phyloP scores from a whole-genome alignment of 2,888 invertebrate genomes.

The Ectemnius continuus region DNA sequence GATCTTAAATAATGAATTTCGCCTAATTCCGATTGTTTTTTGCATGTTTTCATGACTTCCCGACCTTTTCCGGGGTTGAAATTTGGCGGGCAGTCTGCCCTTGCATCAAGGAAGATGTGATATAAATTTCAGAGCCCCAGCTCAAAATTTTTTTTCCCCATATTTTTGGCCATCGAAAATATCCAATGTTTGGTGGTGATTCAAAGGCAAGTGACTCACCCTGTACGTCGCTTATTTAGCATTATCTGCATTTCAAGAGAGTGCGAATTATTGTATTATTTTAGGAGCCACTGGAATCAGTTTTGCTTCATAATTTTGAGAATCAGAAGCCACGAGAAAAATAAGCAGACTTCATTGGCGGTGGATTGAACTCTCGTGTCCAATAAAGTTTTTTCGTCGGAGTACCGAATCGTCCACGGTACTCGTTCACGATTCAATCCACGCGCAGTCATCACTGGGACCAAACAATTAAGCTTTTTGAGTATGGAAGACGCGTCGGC shows the following conservation, averaged over 20 bases:
- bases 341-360: neutral
- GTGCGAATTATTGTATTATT: constrained; percentile 30
- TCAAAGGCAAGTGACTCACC: too few species aligned
- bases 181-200: too few species aligned
- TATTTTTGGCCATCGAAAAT: too few species aligned
- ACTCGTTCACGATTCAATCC: neutral
- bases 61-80: too few species aligned
- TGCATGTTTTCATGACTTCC: too few species aligned
- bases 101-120: too few species aligned
- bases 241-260: constrained; percentile 24
- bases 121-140: too few species aligned
- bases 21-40: too few species aligned
- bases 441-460: neutral
- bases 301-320: neutral
- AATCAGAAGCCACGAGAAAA: neutral
- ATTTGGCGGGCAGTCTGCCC: too few species aligned
- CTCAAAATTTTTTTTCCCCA: too few species aligned
- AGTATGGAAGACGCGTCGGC: constrained; percentile 5
- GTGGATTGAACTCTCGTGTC: neutral
- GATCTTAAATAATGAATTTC: too few species aligned
- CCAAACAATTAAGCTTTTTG: neutral
- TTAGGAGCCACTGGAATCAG: constrained; percentile 9
- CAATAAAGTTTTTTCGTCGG: neutral
- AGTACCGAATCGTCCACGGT: neutral
- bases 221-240: constrained; percentile 33